These are phyloP conservation scores for Anthrax anthrax DNA, from an alignment of 2,888 invertebrate genomes.

Conservation along the genomic window DNA sequence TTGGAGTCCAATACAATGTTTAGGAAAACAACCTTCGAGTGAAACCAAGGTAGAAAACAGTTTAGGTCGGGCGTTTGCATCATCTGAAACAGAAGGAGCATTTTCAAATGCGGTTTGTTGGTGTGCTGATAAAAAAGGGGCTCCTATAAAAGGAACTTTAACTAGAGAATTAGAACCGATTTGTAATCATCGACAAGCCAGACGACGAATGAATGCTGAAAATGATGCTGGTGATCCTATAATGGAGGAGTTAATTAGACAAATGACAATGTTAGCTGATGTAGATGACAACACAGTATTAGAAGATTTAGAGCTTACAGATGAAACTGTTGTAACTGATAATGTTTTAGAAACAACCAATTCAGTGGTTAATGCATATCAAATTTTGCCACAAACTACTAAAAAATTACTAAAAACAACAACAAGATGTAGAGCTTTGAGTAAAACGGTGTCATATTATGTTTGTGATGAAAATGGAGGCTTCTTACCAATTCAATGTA, in stretches of 20 bases:
- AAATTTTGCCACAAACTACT: conserved; percentile 20
- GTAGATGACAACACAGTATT: conserved; percentile 22
- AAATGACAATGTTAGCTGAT: conserved; percentile 44
- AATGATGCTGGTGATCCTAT: conserved; percentile 39
- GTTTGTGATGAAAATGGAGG: conserved; percentile 51
- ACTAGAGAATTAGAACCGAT: conserved; percentile 60
- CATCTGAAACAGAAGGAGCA: conserved; percentile 5
- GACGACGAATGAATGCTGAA: conserved; percentile 37
- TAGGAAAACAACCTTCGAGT: conserved; percentile 37
- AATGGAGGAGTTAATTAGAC: conserved; percentile 54
- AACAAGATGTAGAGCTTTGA: conserved; percentile 36
- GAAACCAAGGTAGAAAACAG: not conserved
- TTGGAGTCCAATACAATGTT: conserved; percentile 73
- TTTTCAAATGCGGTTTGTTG: conserved; percentile 47
- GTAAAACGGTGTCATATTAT: conserved; percentile 31
- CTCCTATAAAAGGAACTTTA: conserved; percentile 65
- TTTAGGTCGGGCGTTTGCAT: conserved; percentile 17
- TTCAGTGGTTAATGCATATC: conserved; percentile 29
- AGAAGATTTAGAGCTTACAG: conserved; percentile 11
- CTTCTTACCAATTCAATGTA: conserved; percentile 64
- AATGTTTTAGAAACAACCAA: conserved; percentile 24
- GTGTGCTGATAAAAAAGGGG: conserved; percentile 73
- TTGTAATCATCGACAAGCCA: conserved; percentile 67
- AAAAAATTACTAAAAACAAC: conserved; percentile 23
- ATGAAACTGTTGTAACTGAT: conserved; percentile 19